Percentiles rank a stretch among this genome's conserved stretches.
Evolutionary conservation across 1,140 invertebrate genomes (phyloP).

Genomic region (Drosophila cardini): DNA sequence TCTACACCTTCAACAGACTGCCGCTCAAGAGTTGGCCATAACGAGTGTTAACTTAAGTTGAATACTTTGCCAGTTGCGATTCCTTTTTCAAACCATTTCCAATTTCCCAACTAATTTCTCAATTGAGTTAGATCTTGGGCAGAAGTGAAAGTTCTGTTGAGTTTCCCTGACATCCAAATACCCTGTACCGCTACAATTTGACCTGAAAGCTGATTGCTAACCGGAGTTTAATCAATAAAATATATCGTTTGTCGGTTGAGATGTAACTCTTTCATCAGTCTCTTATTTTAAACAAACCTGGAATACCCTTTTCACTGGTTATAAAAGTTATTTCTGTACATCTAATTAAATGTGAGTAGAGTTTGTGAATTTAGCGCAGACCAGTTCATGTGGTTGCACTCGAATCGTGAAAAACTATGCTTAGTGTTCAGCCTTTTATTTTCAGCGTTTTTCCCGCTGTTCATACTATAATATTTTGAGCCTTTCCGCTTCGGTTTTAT

Average conservation of each 20-base stretch:
- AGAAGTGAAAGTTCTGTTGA: too few species aligned
- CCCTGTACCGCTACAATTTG: too few species aligned
- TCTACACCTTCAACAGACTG: neutral
- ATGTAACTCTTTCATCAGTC: too few species aligned
- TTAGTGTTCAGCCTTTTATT: conserved; percentile 42
- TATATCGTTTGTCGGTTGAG: too few species aligned
- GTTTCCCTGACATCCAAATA: too few species aligned
- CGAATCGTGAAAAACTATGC: conserved; percentile 50
- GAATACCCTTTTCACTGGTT: too few species aligned
- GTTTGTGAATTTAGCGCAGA: neutral
- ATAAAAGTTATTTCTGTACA: neutral
- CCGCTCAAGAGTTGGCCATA: conserved; percentile 33
- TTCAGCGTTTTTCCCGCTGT: conserved; percentile 9
- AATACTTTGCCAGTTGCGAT: conserved; percentile 11
- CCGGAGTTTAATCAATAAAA: too few species aligned
- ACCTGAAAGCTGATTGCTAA: too few species aligned
- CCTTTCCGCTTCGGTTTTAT: conserved; percentile 7
- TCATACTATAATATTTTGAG: conserved; percentile 25
- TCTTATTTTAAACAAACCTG: too few species aligned
- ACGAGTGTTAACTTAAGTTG: conserved; percentile 28
- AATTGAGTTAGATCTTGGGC: neutral
- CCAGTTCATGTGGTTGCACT: conserved; percentile 36
- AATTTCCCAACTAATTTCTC: conserved; percentile 18
- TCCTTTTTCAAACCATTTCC: conserved; percentile 9
- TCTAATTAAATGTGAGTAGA: conserved; percentile 12